These are phyloP conservation scores for Philonicus albiceps DNA, from an alignment of 2,888 invertebrate genomes.

Conservation along the genomic window DNA sequence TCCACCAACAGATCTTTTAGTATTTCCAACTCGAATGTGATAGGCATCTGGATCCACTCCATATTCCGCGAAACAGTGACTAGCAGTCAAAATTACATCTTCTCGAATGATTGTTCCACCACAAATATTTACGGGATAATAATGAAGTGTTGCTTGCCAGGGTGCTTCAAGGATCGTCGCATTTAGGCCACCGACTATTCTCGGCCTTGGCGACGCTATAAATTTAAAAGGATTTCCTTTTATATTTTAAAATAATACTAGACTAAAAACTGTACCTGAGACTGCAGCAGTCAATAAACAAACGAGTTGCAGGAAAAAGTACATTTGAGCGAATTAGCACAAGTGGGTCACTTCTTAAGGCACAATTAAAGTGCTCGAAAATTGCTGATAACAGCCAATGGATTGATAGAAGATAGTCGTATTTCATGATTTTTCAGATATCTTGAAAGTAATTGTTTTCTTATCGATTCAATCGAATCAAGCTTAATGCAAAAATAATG, in stretches of 20 bases:
- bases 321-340: background rate
- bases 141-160: conserved; percentile 43
- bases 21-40: conserved; percentile 65
- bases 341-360: background rate
- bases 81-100: conserved; percentile 65
- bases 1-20: conserved; percentile 54
- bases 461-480: background rate
- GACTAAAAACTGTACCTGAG: background rate
- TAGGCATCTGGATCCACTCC: conserved; percentile 50
- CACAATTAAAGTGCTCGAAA: background rate
- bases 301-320: background rate
- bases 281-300: background rate
- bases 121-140: conserved; percentile 63
- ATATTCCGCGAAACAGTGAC: conserved; percentile 63
- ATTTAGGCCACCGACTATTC: conserved; percentile 46
- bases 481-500: background rate
- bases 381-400: background rate
- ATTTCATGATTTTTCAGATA: background rate
- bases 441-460: background rate
- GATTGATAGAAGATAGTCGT: background rate
- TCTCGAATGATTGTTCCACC: conserved; percentile 64
- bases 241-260: background rate
- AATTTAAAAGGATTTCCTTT: background rate
- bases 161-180: conserved; percentile 43
- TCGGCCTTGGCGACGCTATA: background rate